phyloP scores from a whole-genome alignment of 2,797 vertebrate genomes.

The Emydoidea blandingii region DNA sequence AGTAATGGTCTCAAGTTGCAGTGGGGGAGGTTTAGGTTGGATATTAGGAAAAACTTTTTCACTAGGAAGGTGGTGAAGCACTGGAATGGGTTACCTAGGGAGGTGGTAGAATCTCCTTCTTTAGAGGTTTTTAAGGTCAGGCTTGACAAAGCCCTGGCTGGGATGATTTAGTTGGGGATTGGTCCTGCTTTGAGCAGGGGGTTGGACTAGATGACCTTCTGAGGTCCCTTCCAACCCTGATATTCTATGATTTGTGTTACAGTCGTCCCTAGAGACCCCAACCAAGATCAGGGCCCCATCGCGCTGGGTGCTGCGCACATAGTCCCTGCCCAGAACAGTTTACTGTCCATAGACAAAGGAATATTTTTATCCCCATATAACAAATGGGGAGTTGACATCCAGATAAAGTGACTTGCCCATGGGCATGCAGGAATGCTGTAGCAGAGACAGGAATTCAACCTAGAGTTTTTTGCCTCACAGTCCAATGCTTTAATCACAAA shows the following conservation, averaged over 20 bases:
- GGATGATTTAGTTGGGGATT: too few species aligned
- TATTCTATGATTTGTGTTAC: rapidly evolving
- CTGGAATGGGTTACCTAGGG: too few species aligned
- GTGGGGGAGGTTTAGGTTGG: too few species aligned
- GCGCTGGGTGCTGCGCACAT: background rate
- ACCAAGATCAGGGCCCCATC: background rate
- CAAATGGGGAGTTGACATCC: background rate
- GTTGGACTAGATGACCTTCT: too few species aligned
- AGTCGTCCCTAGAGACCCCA: background rate
- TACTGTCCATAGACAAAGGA: background rate
- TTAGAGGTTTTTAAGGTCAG: too few species aligned
- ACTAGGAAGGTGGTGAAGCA: too few species aligned
- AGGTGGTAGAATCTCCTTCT: too few species aligned
- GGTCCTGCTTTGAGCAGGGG: too few species aligned
- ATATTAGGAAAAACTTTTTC: too few species aligned
- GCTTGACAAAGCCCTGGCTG: too few species aligned
- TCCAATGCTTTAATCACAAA: background rate
- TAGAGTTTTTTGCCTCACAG: background rate
- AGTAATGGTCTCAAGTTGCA: too few species aligned
- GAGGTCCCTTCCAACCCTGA: too few species aligned
- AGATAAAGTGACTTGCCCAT: background rate
- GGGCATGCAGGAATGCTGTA: background rate
- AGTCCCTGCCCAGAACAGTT: background rate
- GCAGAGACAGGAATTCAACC: background rate
- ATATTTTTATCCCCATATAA: background rate